Evolutionary conservation across 2,113 vertebrate genomes (phyloP).

Genomic region (Sinocyclocheilus rhinocerous): DNA sequence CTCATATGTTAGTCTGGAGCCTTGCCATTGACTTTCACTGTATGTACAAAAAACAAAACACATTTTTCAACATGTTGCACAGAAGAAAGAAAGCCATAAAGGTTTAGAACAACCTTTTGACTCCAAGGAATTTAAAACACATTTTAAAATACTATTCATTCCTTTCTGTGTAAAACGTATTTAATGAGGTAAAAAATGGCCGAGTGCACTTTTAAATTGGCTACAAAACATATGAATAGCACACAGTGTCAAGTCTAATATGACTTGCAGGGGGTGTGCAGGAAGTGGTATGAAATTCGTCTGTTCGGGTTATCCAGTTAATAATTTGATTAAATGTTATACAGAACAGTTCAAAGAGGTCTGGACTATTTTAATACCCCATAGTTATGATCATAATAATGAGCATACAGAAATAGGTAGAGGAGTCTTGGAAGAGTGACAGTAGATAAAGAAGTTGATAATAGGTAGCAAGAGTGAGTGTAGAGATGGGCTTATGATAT

Average conservation of each 20-base stretch:
- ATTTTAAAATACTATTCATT: too few species aligned
- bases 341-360: not conserved
- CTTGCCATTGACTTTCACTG: not conserved
- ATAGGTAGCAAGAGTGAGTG: not conserved
- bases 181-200: too few species aligned
- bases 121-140: too few species aligned
- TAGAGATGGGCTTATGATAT: slow-evolving; percentile 15
- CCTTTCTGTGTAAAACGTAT: too few species aligned
- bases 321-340: not conserved
- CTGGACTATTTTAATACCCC: not conserved
- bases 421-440: not conserved
- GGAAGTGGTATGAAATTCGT: not conserved
- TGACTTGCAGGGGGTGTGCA: not conserved
- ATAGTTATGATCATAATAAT: not conserved
- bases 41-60: too few species aligned
- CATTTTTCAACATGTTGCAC: too few species aligned
- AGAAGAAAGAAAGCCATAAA: too few species aligned
- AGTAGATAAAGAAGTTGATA: not conserved
- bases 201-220: too few species aligned
- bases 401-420: not conserved
- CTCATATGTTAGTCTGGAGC: not conserved
- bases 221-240: too few species aligned
- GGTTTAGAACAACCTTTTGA: too few species aligned
- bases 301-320: not conserved
- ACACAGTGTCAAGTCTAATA: too few species aligned